A percentile compares a stretch with the other conserved stretches of the same genome.
These are phyloP conservation scores for Lichenostomus cassidix DNA, from an alignment of 2,113 vertebrate species.

Conservation along the genomic window DNA sequence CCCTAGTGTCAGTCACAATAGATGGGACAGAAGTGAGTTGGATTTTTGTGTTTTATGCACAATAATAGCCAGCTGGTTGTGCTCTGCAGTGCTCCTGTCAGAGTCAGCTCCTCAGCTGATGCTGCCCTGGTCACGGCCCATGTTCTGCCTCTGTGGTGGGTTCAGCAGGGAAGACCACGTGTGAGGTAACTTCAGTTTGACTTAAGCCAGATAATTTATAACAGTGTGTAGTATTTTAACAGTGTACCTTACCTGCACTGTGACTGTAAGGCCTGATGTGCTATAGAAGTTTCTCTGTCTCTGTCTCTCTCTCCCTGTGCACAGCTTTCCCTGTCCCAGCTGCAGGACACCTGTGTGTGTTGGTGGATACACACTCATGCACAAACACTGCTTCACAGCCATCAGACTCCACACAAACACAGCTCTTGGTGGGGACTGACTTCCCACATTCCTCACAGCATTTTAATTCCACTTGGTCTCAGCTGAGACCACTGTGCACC, in stretches of 20 bases:
- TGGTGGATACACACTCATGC: background rate
- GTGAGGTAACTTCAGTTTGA: background rate
- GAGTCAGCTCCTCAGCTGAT: background rate
- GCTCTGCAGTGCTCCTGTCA: background rate
- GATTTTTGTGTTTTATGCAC: background rate
- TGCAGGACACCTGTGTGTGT: background rate
- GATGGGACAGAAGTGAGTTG: background rate
- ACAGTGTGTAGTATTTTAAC: background rate
- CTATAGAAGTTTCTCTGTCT: background rate
- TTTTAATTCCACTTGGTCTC: background rate
- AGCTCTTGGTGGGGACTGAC: background rate
- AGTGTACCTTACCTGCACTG: background rate
- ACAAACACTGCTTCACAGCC: background rate
- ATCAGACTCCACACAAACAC: background rate
- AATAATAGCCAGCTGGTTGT: background rate
- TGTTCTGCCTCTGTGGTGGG: background rate
- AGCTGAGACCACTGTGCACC: slow-evolving; percentile 20
- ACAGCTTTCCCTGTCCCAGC: background rate
- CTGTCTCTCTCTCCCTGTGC: background rate
- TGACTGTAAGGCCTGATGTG: background rate
- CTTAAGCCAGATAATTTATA: background rate
- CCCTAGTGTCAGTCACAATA: background rate
- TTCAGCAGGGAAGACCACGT: background rate
- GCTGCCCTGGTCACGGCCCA: rapidly evolving
- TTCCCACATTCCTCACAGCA: background rate